These are phyloP conservation scores for Callinectes sapidus DNA, from an alignment of 2,888 invertebrate genomes.

Conservation along the genomic window DNA sequence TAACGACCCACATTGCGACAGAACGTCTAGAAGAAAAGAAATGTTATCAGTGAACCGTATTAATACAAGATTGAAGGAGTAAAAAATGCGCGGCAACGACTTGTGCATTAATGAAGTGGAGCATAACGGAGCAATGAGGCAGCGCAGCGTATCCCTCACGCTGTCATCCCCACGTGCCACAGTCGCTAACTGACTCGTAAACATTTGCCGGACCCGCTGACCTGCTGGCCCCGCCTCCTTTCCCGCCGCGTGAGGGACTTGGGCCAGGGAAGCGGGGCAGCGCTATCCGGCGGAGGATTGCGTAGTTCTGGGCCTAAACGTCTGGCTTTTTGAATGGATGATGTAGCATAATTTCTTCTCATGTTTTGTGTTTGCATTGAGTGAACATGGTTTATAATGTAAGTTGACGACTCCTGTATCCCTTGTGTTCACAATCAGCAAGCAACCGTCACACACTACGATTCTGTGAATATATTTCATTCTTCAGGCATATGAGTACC, in stretches of 20 bases:
- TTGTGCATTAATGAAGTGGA: conserved; percentile 1
- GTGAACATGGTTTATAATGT: neutral
- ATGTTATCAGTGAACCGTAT: neutral
- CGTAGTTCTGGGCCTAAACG: neutral
- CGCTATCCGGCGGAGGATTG: neutral
- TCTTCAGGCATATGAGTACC: too few species aligned
- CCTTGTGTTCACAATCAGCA: neutral
- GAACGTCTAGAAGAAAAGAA: neutral
- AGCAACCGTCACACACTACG: too few species aligned
- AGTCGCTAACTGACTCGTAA: neutral
- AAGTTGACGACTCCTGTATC: neutral
- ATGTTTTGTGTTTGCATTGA: neutral
- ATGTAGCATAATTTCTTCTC: neutral
- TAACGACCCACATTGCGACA: neutral
- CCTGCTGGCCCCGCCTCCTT: neutral
- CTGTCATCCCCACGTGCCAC: neutral
- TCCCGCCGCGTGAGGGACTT: neutral
- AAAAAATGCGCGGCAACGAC: neutral
- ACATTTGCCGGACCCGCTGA: neutral
- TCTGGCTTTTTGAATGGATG: neutral
- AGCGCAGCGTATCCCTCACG: neutral
- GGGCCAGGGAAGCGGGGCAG: neutral
- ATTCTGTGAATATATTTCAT: too few species aligned
- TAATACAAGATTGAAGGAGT: neutral
- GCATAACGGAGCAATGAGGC: neutral